These are phyloP conservation scores for Prostheceraeus crozeri DNA, from an alignment of 2,888 invertebrate species.

Conservation along the genomic window DNA sequence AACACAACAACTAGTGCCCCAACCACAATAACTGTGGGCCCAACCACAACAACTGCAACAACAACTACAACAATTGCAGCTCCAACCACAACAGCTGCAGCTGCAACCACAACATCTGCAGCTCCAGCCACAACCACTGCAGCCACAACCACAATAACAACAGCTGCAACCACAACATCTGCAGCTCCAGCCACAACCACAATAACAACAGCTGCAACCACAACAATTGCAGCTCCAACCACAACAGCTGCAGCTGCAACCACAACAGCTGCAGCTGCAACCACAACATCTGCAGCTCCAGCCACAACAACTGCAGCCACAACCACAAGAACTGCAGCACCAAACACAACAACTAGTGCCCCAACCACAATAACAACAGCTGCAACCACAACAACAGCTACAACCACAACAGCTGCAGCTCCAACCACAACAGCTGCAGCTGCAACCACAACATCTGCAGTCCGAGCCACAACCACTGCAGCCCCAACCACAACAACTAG, in stretches of 20 bases:
- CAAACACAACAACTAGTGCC: not conserved
- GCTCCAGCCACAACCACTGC: constrained; percentile 1
- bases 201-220: not conserved
- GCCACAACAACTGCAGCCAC: not conserved
- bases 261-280: not conserved
- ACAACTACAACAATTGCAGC: not conserved
- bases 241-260: not conserved
- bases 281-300: not conserved
- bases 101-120: not conserved
- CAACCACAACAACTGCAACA: not conserved
- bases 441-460: not conserved
- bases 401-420: not conserved
- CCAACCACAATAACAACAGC: not conserved
- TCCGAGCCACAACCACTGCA: not conserved
- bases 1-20: not conserved
- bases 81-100: not conserved
- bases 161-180: not conserved
- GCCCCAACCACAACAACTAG: not conserved
- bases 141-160: not conserved
- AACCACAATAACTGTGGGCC: not conserved
- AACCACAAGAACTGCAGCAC: not conserved
- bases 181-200: not conserved
- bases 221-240: not conserved
- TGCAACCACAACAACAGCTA: not conserved
- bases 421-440: not conserved